Conservation (phyloP, 1,140 invertebrate genomes). For the Ganaspis sp. region DNA sequence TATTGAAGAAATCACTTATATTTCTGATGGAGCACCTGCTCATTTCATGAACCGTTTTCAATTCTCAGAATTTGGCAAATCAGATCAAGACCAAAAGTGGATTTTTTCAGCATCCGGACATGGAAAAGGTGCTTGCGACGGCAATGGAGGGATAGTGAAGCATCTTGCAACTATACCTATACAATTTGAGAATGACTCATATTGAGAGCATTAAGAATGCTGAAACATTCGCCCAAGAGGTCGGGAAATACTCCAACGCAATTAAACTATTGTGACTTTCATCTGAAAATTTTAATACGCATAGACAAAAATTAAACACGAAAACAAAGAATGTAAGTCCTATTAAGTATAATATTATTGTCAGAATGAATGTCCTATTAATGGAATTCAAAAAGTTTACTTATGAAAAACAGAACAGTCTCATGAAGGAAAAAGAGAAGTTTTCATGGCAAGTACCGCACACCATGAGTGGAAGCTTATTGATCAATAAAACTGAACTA, state of each 20-base stretch:
- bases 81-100: background rate
- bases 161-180: conserved; percentile 4
- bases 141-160: background rate
- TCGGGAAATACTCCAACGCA: background rate
- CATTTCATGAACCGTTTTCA: background rate
- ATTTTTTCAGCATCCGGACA: background rate
- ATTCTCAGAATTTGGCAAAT: background rate
- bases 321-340: background rate
- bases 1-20: too few relatives aligned
- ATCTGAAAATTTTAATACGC: background rate
- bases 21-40: background rate
- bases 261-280: background rate
- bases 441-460: background rate
- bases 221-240: background rate
- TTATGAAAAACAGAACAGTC: background rate
- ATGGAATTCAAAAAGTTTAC: background rate
- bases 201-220: background rate
- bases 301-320: background rate
- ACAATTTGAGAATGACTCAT: background rate
- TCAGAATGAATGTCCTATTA: too few relatives aligned
- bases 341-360: too few relatives aligned
- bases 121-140: background rate
- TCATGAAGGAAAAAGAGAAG: background rate
- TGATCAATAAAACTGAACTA: background rate
- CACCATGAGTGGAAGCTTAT: background rate